Evolutionary conservation across 2,888 invertebrate species (phyloP).

Genomic region (Tiliacea citrago): DNA sequence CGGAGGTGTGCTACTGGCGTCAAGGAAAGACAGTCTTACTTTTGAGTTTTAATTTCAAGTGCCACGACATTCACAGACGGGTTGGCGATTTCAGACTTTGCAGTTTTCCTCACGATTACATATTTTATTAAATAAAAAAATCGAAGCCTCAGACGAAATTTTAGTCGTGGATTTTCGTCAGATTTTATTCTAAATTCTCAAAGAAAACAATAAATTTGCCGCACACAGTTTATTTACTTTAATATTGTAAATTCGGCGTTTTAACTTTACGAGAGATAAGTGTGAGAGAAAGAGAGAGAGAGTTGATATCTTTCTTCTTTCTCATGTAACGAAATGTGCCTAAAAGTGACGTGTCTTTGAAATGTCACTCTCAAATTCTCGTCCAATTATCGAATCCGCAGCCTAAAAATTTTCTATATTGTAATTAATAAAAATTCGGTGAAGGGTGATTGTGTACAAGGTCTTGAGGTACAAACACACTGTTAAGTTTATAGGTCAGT

Average conservation of each 20-base stretch:
- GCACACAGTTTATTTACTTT: not conserved
- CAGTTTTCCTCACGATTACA: no score
- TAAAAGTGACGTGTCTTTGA: no score
- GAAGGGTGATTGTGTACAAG: slow-evolving; percentile 30
- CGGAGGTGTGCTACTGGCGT: no score
- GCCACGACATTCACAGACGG: not conserved
- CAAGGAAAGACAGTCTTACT: not conserved
- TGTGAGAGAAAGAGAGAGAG: no score
- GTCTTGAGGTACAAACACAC: slow-evolving; percentile 17
- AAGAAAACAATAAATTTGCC: not conserved
- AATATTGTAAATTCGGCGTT: not conserved
- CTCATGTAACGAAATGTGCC: no score
- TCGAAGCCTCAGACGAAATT: not conserved
- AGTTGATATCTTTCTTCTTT: no score
- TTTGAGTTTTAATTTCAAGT: not conserved
- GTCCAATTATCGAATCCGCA: no score
- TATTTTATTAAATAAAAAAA: not conserved
- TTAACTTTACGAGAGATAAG: no score
- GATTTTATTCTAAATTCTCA: not conserved
- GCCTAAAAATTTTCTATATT: no score
- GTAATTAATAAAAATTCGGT: not conserved
- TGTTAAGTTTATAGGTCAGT: slow-evolving; percentile 12
- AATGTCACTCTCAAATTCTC: no score
- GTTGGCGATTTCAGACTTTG: no score
- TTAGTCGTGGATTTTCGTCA: not conserved